Conservation (phyloP, 2,797 vertebrate genomes). For the Coreius guichenoti region DNA sequence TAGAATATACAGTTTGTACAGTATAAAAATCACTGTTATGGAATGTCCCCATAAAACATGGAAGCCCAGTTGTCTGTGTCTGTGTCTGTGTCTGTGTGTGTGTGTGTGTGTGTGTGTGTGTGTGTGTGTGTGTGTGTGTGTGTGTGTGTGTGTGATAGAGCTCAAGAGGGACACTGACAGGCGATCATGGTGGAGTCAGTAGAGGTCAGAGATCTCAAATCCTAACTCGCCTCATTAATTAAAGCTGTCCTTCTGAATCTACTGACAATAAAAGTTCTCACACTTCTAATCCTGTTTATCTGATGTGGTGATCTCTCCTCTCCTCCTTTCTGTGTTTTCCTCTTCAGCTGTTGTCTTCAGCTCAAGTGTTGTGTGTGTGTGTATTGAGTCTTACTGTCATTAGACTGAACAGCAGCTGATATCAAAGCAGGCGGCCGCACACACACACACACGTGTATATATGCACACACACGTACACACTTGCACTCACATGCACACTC, state of each 20-base stretch:
- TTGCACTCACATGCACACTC: too few species aligned
- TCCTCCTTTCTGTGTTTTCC: background rate
- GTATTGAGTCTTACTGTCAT: background rate
- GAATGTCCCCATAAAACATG: too few species aligned
- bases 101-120: too few species aligned
- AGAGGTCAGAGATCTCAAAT: background rate
- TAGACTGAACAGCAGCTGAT: background rate
- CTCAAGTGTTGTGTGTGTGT: background rate
- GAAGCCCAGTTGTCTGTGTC: background rate
- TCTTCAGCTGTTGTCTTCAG: background rate
- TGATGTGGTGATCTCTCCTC: background rate
- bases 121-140: background rate
- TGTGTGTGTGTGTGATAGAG: background rate
- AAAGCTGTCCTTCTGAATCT: background rate
- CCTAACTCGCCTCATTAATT: conserved; percentile 7
- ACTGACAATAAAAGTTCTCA: background rate
- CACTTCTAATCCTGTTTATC: background rate
- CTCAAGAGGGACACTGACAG: background rate
- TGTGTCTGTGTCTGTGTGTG: background rate
- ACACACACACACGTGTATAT: background rate
- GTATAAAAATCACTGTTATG: too few species aligned
- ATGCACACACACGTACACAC: background rate
- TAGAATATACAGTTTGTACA: too few species aligned
- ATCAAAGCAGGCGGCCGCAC: background rate
- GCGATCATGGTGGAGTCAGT: background rate